phyloP scores from a whole-genome alignment of 1,140 invertebrate genomes.

The Ridgeia piscesae region DNA sequence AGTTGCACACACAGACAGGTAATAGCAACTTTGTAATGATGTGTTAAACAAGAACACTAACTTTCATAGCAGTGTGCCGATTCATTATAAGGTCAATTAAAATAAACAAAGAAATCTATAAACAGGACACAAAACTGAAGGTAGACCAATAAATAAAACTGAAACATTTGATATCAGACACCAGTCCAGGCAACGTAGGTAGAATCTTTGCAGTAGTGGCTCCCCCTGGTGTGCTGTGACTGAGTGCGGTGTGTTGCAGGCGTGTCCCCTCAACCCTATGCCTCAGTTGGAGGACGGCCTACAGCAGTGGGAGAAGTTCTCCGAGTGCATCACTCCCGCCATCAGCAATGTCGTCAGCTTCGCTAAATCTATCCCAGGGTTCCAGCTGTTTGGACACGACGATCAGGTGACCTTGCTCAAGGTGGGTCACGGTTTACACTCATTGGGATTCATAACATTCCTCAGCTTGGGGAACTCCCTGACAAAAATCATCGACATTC shows the following conservation, averaged over 20 bases:
- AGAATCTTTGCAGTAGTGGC: neutral
- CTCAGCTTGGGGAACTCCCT: too few relatives aligned
- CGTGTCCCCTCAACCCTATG: slow-evolving; percentile 89
- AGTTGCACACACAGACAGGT: neutral
- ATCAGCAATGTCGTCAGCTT: slow-evolving; percentile 97
- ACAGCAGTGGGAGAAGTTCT: slow-evolving; percentile 47
- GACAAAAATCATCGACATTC: too few relatives aligned
- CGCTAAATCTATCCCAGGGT: slow-evolving; percentile 92
- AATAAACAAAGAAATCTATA: too few relatives aligned
- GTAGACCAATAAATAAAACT: too few relatives aligned
- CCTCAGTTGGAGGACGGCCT: slow-evolving; percentile 60
- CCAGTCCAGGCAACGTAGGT: neutral
- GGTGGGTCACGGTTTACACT: slow-evolving; percentile 60
- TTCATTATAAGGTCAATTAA: too few relatives aligned
- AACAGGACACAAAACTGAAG: too few relatives aligned
- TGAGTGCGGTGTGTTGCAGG: slow-evolving; percentile 67
- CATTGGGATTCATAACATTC: too few relatives aligned
- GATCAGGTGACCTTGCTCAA: slow-evolving; percentile 96
- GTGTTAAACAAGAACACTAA: neutral
- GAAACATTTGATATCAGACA: neutral
- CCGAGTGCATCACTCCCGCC: slow-evolving; percentile 67
- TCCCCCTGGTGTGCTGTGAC: neutral
- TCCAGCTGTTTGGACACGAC: slow-evolving; percentile 86
- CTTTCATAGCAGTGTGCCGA: neutral
- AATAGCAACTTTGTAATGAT: neutral